These are phyloP conservation scores for Eupleurogrammus muticus DNA, from an alignment of 2,797 vertebrate species.

Conservation along the genomic window DNA sequence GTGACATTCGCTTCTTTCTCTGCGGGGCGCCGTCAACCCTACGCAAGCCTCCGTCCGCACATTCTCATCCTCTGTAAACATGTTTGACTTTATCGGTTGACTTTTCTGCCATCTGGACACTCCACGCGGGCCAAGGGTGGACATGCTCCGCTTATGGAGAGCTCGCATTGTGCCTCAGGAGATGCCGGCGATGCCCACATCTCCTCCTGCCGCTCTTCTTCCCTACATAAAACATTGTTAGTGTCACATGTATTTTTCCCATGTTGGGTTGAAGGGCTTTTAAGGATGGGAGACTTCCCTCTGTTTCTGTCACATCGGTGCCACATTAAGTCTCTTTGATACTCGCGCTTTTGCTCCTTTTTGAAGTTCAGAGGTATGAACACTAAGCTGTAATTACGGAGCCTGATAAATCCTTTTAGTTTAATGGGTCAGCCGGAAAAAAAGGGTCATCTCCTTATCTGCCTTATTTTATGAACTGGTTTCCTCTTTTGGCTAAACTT, in stretches of 20 bases:
- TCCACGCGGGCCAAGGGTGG: constrained; percentile 38
- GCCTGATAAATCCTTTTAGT: constrained; percentile 38
- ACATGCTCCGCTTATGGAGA: constrained; percentile 38
- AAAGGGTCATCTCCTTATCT: constrained; percentile 39
- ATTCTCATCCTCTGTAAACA: constrained; percentile 64
- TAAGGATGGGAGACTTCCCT: constrained; percentile 27
- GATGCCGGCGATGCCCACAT: constrained; percentile 30
- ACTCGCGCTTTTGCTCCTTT: constrained; percentile 47
- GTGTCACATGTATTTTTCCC: constrained; percentile 48
- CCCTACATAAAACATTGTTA: constrained; percentile 18
- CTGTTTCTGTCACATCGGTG: constrained; percentile 41
- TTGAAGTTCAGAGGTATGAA: constrained; percentile 60
- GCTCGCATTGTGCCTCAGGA: constrained; percentile 45
- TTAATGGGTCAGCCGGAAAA: constrained; percentile 54
- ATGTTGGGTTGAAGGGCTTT: constrained; percentile 37
- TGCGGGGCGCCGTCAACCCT: constrained; percentile 58
- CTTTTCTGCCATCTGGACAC: constrained; percentile 74
- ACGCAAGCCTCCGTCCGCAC: constrained; percentile 63
- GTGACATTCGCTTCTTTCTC: constrained; percentile 40
- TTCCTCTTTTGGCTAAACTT: constrained; percentile 26
- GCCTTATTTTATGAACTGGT: constrained; percentile 31
- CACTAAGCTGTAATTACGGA: constrained; percentile 54
- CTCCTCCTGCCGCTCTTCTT: constrained; percentile 25
- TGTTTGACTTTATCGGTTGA: constrained; percentile 74
- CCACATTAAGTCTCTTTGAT: constrained; percentile 55